phyloP scores from a whole-genome alignment of 2,888 invertebrate species.

The Pandemis heparana region DNA sequence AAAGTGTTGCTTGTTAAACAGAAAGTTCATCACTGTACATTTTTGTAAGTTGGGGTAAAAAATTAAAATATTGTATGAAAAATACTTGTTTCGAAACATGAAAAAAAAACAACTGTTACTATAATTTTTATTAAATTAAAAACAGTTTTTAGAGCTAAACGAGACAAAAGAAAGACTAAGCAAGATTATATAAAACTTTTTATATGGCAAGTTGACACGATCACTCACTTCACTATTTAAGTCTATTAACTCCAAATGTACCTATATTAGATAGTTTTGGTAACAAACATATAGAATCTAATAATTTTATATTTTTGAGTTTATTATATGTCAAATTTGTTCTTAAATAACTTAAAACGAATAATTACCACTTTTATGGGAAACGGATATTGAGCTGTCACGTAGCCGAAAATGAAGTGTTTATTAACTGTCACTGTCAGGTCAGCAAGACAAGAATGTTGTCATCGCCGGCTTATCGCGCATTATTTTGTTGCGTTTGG shows the following conservation, averaged over 20 bases:
- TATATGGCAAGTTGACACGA: not conserved
- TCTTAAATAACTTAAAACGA: not conserved
- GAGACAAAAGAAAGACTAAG: not conserved
- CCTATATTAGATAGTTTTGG: too few species aligned
- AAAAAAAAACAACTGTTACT: not conserved
- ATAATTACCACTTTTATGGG: not conserved
- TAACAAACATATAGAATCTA: too few species aligned
- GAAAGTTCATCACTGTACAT: not conserved
- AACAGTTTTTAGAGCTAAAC: not conserved
- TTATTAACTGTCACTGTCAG: constrained; percentile 37
- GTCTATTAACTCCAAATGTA: too few species aligned
- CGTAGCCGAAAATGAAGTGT: not conserved
- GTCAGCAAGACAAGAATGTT: constrained; percentile 45
- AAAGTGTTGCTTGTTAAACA: constrained; percentile 40
- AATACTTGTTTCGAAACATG: not conserved
- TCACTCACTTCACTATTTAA: not conserved
- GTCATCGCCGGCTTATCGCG: constrained; percentile 48
- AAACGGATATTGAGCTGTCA: constrained; percentile 28
- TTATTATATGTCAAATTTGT: not conserved
- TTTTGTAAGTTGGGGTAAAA: not conserved
- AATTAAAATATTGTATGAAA: not conserved
- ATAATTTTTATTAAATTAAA: not conserved
- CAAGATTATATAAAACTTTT: not conserved
- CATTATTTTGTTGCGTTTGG: constrained; percentile 48
- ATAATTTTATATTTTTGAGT: not conserved